phyloP scores from a whole-genome alignment of 2,113 vertebrate genomes.

The Sinocyclocheilus anophthalmus region DNA sequence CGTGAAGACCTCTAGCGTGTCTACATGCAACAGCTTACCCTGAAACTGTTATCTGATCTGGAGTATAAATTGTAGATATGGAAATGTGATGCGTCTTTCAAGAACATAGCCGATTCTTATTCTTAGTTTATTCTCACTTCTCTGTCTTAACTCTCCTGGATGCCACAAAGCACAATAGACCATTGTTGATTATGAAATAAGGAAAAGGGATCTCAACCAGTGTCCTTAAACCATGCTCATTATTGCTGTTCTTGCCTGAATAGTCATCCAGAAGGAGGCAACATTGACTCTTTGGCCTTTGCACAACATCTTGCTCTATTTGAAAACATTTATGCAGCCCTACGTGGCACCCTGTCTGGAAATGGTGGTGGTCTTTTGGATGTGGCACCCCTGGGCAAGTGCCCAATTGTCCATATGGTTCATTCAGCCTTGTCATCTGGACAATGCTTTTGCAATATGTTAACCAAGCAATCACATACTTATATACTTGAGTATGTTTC shows the following conservation, averaged over 20 bases:
- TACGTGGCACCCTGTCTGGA: background rate
- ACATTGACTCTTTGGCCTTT: background rate
- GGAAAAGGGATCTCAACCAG: background rate
- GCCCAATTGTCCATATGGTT: constrained; percentile 7
- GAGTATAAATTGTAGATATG: no score
- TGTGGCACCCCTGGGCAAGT: background rate
- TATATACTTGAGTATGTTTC: background rate
- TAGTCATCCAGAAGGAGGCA: background rate
- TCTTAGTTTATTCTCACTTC: background rate
- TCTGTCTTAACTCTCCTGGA: background rate
- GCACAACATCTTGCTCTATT: background rate
- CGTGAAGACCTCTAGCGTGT: no score
- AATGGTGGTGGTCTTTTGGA: background rate
- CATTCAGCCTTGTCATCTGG: background rate
- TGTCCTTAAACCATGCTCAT: background rate
- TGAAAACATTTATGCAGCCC: background rate
- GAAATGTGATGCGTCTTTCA: no score
- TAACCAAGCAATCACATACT: background rate
- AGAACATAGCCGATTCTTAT: background rate
- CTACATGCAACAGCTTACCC: background rate
- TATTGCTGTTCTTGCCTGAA: background rate
- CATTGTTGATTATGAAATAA: background rate
- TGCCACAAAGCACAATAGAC: background rate
- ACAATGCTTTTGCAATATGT: constrained; percentile 14
- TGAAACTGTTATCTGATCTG: background rate